Evolutionary conservation across 2,797 vertebrate genomes (phyloP).

Genomic region (Pangasius krempfi): DNA sequence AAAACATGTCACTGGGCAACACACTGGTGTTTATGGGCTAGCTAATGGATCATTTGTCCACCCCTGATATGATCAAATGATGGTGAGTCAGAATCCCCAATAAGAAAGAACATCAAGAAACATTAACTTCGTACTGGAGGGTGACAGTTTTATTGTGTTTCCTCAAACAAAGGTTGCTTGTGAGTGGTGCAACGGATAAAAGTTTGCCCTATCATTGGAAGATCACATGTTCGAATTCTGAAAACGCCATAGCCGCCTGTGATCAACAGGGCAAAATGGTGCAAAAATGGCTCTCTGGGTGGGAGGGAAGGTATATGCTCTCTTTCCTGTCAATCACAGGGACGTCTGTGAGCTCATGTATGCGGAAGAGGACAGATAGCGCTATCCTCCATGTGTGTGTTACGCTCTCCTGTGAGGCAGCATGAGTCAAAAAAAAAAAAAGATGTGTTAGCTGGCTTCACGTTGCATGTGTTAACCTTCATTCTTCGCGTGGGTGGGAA

Average conservation of each 20-base stretch:
- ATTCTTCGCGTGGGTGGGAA: not conserved
- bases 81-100: not conserved
- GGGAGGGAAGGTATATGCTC: not conserved
- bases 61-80: constrained; percentile 9
- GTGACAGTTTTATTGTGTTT: constrained; percentile 2
- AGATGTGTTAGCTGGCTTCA: not conserved
- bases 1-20: not conserved
- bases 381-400: not conserved
- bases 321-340: not conserved
- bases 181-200: not conserved
- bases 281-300: not conserved
- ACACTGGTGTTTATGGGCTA: no score
- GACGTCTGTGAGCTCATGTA: not conserved
- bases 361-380: not conserved
- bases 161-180: constrained; percentile 16
- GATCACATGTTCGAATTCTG: not conserved
- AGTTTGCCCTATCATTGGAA: not conserved
- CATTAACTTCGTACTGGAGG: not conserved
- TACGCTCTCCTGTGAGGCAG: not conserved
- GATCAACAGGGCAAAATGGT: not conserved
- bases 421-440: not conserved
- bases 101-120: constrained; percentile 7
- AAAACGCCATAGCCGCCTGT: not conserved
- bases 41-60: not conserved
- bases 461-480: not conserved